Evolutionary conservation across 2,113 vertebrate genomes (phyloP).

Genomic region (Ariopsis seemanni): DNA sequence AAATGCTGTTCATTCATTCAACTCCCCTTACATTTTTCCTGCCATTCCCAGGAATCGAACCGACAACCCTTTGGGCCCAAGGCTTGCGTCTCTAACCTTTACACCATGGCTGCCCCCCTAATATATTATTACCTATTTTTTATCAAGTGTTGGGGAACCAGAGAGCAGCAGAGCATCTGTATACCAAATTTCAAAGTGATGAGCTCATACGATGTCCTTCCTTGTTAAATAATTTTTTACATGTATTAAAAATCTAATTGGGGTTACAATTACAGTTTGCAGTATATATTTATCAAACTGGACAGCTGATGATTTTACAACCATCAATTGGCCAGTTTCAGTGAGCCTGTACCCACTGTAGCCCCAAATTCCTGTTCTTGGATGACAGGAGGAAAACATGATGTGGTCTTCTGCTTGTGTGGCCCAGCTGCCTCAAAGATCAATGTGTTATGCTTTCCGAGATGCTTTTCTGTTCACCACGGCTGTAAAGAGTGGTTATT

Average conservation of each 20-base stretch:
- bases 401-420: not conserved
- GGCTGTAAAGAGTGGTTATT: not conserved
- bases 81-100: too few relatives aligned
- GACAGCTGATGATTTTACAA: not conserved
- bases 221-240: not conserved
- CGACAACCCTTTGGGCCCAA: too few relatives aligned
- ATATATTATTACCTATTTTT: not conserved
- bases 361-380: not conserved
- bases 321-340: not conserved
- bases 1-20: too few relatives aligned
- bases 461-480: not conserved
- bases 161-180: not conserved
- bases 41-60: too few relatives aligned
- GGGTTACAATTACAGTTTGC: not conserved
- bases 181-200: not conserved
- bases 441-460: not conserved
- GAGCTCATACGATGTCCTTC: not conserved
- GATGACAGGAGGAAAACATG: not conserved
- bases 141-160: not conserved
- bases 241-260: not conserved
- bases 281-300: not conserved
- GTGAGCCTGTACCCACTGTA: not conserved
- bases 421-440: not conserved
- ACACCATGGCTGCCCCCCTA: too few relatives aligned
- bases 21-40: too few relatives aligned